phyloP scores from a whole-genome alignment of 2,113 vertebrate species.

The Pongo pygmaeus region DNA sequence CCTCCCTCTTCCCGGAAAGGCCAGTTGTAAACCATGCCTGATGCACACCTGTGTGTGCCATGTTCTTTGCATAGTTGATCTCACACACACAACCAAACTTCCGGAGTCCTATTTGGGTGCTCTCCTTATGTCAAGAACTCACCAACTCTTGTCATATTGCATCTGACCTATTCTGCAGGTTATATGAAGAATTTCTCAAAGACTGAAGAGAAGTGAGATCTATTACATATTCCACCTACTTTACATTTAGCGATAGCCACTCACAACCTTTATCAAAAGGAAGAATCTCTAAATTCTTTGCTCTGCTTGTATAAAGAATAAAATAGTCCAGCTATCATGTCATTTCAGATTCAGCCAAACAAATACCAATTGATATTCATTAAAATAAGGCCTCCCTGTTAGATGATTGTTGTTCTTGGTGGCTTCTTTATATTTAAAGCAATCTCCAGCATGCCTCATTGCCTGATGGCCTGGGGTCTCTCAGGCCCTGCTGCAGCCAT shows the following conservation, averaged over 20 bases:
- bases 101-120: background rate
- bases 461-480: too few relatives aligned
- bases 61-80: background rate
- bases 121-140: background rate
- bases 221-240: background rate
- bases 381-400: background rate
- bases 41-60: background rate
- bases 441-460: background rate
- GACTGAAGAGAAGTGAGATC: background rate
- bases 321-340: background rate
- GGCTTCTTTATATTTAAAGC: slow-evolving; percentile 8
- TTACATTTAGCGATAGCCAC: background rate
- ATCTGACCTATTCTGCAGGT: background rate
- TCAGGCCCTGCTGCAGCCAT: too few relatives aligned
- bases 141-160: background rate
- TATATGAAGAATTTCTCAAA: slow-evolving; percentile 32
- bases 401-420: background rate
- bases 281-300: background rate
- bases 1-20: background rate
- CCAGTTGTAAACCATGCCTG: background rate
- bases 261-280: background rate
- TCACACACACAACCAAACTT: background rate
- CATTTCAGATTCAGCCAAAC: background rate
- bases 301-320: background rate
- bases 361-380: background rate